Percentiles rank a stretch among this genome's conserved stretches.
Evolutionary conservation across 2,113 vertebrate genomes (phyloP).

Genomic region (Lathamus discolor): DNA sequence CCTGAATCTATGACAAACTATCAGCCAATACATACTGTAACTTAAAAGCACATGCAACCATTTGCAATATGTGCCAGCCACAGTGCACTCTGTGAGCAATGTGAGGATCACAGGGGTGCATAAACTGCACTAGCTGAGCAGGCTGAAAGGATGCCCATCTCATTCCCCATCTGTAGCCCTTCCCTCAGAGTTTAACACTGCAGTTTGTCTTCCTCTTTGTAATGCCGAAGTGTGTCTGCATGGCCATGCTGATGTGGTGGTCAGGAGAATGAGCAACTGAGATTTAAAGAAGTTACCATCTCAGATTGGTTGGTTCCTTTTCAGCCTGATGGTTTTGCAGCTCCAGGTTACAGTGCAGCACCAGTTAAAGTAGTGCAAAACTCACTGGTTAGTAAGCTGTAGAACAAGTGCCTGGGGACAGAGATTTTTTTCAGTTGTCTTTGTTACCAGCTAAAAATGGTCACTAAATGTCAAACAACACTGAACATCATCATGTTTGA

Average conservation of each 20-base stretch:
- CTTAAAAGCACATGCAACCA: background rate
- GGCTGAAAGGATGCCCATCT: background rate
- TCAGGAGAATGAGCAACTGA: background rate
- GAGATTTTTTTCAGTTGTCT: background rate
- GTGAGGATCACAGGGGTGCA: accelerated
- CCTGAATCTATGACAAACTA: background rate
- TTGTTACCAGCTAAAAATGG: background rate
- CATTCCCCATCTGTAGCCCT: background rate
- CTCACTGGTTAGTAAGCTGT: background rate
- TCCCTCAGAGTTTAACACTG: background rate
- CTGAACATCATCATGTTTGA: background rate
- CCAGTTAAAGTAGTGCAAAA: background rate
- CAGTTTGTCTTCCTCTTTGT: background rate
- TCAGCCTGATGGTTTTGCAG: background rate
- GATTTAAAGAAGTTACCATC: background rate
- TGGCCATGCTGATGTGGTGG: background rate
- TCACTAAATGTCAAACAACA: background rate
- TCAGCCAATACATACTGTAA: background rate
- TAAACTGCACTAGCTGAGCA: background rate
- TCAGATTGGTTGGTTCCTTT: background rate
- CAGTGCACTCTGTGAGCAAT: too few relatives aligned
- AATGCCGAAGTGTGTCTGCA: background rate
- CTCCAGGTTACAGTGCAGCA: background rate
- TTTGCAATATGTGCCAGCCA: background rate
- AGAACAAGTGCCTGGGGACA: background rate